These are phyloP conservation scores for Lutjanus erythropterus DNA, from an alignment of 2,113 vertebrate genomes.

Conservation along the genomic window DNA sequence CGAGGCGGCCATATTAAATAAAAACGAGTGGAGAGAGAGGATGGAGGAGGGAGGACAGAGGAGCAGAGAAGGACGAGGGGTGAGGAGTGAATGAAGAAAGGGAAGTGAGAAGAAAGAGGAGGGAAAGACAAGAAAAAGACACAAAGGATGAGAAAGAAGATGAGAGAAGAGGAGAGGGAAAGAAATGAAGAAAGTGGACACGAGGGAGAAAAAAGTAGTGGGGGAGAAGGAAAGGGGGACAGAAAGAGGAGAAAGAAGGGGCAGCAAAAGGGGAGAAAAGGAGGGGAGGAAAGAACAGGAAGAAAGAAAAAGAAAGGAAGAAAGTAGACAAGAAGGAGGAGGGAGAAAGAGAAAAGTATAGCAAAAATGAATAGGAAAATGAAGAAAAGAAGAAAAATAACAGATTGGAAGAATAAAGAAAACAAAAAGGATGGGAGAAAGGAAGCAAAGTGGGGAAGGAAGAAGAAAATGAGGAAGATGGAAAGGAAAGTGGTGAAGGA, in stretches of 20 bases:
- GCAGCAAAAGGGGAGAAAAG: not conserved
- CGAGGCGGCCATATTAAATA: constrained; percentile 74
- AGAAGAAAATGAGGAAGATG: not conserved
- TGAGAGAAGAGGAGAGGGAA: not conserved
- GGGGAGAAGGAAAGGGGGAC: not conserved
- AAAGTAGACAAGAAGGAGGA: no score
- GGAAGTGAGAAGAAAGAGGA: not conserved
- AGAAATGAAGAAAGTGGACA: not conserved
- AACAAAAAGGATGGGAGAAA: not conserved
- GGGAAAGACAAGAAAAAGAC: not conserved
- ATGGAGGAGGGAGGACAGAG: not conserved
- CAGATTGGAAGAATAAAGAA: no score
- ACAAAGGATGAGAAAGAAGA: no score
- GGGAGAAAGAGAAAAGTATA: not conserved
- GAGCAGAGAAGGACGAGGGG: not conserved
- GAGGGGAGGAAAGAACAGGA: no score
- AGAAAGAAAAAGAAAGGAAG: constrained; percentile 8
- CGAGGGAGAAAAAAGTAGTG: no score
- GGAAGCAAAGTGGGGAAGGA: not conserved
- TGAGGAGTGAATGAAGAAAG: no score
- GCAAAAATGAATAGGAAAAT: not conserved
- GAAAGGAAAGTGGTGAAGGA: not conserved
- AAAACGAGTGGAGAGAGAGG: constrained; percentile 3
- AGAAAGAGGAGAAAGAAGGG: no score
- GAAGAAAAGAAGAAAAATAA: not conserved